Conservation (phyloP, 2,888 invertebrate species). For the Marasmarcha lunaedactyla region DNA sequence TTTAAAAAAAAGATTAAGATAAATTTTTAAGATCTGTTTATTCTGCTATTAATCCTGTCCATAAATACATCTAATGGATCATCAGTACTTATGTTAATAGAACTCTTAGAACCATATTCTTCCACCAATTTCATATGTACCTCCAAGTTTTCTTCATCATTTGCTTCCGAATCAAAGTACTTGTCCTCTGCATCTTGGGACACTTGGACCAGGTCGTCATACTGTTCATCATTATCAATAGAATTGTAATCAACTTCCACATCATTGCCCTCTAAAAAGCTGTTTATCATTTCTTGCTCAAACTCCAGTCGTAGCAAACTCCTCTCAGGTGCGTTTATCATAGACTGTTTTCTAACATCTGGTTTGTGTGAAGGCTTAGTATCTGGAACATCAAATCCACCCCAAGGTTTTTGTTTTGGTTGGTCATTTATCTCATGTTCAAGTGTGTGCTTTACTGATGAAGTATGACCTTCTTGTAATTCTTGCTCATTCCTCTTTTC, state of each 20-base stretch:
- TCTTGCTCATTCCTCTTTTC: constrained; percentile 73
- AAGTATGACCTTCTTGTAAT: constrained; percentile 60
- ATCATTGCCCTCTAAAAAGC: constrained; percentile 86
- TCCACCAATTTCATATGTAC: constrained; percentile 49
- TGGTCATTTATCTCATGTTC: constrained; percentile 1
- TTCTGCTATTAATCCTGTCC: constrained; percentile 49
- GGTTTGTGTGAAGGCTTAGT: constrained; percentile 33
- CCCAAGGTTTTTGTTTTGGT: constrained; percentile 47
- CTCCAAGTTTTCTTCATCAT: constrained; percentile 63
- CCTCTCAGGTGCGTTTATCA: constrained; percentile 71
- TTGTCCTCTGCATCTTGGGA: constrained; percentile 87
- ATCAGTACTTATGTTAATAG: constrained; percentile 30
- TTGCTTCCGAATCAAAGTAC: constrained; percentile 89
- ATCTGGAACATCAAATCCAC: constrained; percentile 65
- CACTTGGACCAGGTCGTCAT: constrained; percentile 78
- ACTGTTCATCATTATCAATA: constrained; percentile 84
- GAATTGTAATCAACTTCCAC: constrained; percentile 83
- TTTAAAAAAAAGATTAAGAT: too few relatives aligned
- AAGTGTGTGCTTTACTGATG: constrained; percentile 9
- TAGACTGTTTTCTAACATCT: constrained; percentile 32
- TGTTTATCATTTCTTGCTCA: constrained; percentile 84
- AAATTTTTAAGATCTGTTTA: not conserved
- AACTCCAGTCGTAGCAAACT: constrained; percentile 83
- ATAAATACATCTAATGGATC: constrained; percentile 83
- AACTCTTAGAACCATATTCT: constrained; percentile 35